phyloP scores from a whole-genome alignment of 2,113 vertebrate species.

The Seriola aureovittata region DNA sequence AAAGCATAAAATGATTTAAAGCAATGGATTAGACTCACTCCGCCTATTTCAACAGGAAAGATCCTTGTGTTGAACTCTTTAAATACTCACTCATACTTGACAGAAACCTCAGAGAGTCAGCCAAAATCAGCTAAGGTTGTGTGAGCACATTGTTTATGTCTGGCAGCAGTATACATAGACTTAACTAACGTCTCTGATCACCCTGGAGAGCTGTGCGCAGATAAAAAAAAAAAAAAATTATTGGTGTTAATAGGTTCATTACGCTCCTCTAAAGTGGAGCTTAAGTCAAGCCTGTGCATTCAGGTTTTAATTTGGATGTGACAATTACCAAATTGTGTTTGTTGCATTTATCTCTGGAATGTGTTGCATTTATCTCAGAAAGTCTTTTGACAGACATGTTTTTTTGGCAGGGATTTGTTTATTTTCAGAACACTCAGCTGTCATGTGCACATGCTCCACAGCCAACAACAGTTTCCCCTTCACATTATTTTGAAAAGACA shows the following conservation, averaged over 20 bases:
- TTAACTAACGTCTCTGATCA: background rate
- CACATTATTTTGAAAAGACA: slow-evolving; percentile 50
- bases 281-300: background rate
- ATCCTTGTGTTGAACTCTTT: background rate
- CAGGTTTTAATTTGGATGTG: slow-evolving; percentile 13
- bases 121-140: background rate
- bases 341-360: slow-evolving; percentile 9
- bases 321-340: background rate
- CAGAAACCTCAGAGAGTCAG: background rate
- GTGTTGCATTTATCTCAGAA: slow-evolving; percentile 19
- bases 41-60: background rate
- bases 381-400: slow-evolving; percentile 46
- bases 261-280: background rate
- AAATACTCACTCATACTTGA: background rate
- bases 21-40: background rate
- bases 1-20: background rate
- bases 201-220: background rate
- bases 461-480: background rate
- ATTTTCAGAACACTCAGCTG: slow-evolving; percentile 53
- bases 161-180: background rate
- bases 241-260: background rate
- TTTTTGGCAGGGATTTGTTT: slow-evolving; percentile 45
- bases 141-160: background rate
- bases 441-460: slow-evolving; percentile 44
- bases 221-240: background rate